phyloP scores from a whole-genome alignment of 2,888 invertebrate genomes.

The Unio delphinus region DNA sequence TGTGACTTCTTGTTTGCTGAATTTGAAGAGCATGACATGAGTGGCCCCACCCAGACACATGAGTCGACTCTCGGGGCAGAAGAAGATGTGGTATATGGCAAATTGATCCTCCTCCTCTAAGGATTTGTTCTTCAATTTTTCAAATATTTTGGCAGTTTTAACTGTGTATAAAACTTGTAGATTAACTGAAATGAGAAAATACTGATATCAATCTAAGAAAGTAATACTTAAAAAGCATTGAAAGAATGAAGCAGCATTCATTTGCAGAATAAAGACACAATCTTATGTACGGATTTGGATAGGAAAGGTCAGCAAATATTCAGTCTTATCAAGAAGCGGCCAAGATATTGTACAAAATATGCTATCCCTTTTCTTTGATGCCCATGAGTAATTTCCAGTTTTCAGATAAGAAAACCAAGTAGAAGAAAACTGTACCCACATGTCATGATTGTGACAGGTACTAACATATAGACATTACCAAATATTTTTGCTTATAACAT shows the following conservation, averaged over 20 bases:
- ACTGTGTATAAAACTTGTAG: slow-evolving; percentile 97
- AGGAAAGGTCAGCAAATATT: too few species aligned
- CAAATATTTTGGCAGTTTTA: slow-evolving; percentile 94
- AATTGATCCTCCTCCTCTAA: slow-evolving; percentile 85
- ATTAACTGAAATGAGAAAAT: slow-evolving; percentile 77
- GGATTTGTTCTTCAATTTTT: slow-evolving; percentile 76
- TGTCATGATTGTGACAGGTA: too few species aligned
- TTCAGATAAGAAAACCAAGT: too few species aligned
- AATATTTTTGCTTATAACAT: too few species aligned
- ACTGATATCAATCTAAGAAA: neutral
- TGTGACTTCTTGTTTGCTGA: slow-evolving; percentile 90
- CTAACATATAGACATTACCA: too few species aligned
- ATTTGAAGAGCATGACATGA: slow-evolving; percentile 96
- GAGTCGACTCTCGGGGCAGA: slow-evolving; percentile 93
- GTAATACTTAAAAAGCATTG: neutral
- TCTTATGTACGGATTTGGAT: too few species aligned
- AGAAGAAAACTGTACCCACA: too few species aligned
- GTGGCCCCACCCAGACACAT: slow-evolving; percentile 92
- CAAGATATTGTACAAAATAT: too few species aligned
- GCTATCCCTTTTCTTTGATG: too few species aligned
- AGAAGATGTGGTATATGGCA: slow-evolving; percentile 88
- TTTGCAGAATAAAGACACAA: too few species aligned
- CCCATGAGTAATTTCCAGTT: too few species aligned
- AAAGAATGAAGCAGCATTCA: neutral
- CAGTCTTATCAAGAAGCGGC: too few species aligned